These are phyloP conservation scores for Drosophila pectinifera DNA, from an alignment of 1,140 invertebrate species.

Conservation along the genomic window DNA sequence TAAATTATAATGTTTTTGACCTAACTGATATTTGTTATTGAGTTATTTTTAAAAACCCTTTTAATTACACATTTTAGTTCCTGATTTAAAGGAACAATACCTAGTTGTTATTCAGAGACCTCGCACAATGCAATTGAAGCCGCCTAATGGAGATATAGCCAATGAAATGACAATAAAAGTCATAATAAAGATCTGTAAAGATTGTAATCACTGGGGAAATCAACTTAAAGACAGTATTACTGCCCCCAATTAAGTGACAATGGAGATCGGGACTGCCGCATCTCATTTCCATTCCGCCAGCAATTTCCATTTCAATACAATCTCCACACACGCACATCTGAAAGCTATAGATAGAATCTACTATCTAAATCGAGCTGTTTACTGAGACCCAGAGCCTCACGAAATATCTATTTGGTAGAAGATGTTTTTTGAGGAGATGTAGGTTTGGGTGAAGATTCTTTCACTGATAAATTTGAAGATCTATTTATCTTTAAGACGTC, in stretches of 20 bases:
- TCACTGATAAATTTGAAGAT: background rate
- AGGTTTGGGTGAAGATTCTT: background rate
- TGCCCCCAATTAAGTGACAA: conserved; percentile 71
- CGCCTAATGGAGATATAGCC: conserved; percentile 1
- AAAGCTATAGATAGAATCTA: conserved; percentile 23
- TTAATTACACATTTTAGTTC: background rate
- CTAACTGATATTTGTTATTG: background rate
- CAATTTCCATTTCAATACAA: conserved; percentile 28
- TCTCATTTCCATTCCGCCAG: conserved; percentile 7
- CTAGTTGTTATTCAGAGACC: background rate
- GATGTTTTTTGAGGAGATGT: no score
- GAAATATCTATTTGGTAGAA: background rate
- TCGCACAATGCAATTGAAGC: background rate
- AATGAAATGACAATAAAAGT: conserved; percentile 43
- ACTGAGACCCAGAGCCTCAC: background rate
- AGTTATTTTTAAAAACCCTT: background rate
- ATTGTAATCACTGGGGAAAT: conserved; percentile 46
- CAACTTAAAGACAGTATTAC: conserved; percentile 45
- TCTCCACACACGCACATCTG: conserved; percentile 37
- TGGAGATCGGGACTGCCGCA: conserved; percentile 45
- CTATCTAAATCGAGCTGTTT: conserved; percentile 21
- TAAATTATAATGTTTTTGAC: background rate
- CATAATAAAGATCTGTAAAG: conserved; percentile 35
- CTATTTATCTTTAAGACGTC: background rate
- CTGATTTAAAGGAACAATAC: background rate